Evolutionary conservation across 2,113 vertebrate species (phyloP).

Genomic region (Sturnus vulgaris): DNA sequence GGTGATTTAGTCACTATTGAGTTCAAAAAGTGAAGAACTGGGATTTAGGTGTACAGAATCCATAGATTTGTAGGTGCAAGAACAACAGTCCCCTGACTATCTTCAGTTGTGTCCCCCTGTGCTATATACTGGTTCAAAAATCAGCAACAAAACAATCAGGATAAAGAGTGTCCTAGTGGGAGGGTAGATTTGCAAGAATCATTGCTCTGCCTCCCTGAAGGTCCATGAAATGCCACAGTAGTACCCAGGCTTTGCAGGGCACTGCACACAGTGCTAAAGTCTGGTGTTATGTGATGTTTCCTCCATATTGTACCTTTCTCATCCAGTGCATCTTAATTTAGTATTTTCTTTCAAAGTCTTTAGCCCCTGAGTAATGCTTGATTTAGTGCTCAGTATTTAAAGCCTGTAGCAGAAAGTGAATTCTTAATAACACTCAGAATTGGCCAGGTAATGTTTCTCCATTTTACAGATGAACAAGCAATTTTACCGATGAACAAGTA

Average conservation of each 20-base stretch:
- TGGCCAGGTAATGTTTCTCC: background rate
- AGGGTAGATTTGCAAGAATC: background rate
- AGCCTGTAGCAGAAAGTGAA: background rate
- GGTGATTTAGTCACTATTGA: background rate
- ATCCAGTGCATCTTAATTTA: background rate
- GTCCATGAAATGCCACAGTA: background rate
- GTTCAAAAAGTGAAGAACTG: background rate
- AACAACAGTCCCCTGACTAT: background rate
- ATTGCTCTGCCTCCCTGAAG: background rate
- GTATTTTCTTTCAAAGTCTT: background rate
- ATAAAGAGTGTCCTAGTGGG: background rate
- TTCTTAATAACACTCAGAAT: background rate
- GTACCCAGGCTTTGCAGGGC: background rate
- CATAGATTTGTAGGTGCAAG: background rate
- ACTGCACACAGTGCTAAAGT: background rate
- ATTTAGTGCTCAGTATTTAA: background rate
- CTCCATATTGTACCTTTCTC: background rate
- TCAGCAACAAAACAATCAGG: background rate
- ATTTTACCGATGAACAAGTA: background rate
- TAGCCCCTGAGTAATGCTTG: background rate
- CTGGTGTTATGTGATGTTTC: accelerated
- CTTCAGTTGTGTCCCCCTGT: background rate
- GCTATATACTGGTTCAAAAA: background rate
- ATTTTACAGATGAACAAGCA: background rate
- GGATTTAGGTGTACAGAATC: background rate